phyloP scores from a whole-genome alignment of 2,113 vertebrate genomes.

The Hippocampus mohnikei region DNA sequence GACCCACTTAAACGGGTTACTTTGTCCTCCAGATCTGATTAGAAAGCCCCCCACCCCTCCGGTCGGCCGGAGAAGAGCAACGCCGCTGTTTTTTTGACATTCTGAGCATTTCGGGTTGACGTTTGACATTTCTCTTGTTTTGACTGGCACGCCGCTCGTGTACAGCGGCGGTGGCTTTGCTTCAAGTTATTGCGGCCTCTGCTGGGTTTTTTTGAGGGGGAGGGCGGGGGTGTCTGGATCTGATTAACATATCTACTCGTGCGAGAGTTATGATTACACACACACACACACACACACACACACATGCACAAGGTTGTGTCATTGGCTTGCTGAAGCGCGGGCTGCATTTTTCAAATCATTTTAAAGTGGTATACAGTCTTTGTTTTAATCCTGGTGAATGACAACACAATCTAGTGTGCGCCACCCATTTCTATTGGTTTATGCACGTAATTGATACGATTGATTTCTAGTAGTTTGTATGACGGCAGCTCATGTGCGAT shows the following conservation, averaged over 20 bases:
- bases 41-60: slow-evolving; percentile 17
- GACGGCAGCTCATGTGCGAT: no score
- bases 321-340: neutral
- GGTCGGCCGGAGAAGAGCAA: slow-evolving; percentile 6
- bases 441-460: neutral
- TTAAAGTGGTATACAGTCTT: neutral
- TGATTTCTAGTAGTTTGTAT: neutral
- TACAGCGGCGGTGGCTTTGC: neutral
- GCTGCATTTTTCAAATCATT: neutral
- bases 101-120: neutral
- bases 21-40: slow-evolving; percentile 49
- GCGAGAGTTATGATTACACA: neutral
- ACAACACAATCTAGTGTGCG: neutral
- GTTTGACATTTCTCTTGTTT: neutral
- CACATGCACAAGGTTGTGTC: neutral
- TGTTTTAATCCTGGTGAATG: neutral
- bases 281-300: no score
- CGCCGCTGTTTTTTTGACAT: neutral
- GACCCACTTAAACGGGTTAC: slow-evolving; percentile 59
- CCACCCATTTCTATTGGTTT: neutral
- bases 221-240: slow-evolving; percentile 34
- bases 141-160: neutral
- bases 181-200: slow-evolving; percentile 8
- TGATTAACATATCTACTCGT: slow-evolving; percentile 44
- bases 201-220: neutral